Evolutionary conservation across 1,140 invertebrate species (phyloP).

Genomic region (Microplitis demolitor): DNA sequence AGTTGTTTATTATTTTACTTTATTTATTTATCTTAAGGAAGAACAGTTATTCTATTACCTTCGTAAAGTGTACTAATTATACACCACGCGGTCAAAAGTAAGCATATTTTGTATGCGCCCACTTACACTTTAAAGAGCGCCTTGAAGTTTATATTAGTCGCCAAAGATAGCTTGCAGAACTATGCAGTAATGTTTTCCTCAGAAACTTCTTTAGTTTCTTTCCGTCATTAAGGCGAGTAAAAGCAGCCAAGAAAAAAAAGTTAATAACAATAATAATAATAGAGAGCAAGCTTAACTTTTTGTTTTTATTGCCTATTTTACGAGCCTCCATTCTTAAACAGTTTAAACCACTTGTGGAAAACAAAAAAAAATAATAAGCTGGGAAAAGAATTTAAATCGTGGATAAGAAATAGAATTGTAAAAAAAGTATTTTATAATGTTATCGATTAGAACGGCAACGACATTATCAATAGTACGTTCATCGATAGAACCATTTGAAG

Average conservation of each 20-base stretch:
- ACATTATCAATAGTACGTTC: constrained; percentile 40
- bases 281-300: not conserved
- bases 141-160: constrained; percentile 56
- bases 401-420: too few species aligned
- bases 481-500: constrained; percentile 31
- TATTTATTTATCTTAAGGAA: too few species aligned
- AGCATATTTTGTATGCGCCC: constrained; percentile 24
- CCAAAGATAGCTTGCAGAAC: constrained; percentile 42
- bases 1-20: too few species aligned
- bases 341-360: not conserved
- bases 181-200: constrained; percentile 39
- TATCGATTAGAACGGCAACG: constrained; percentile 46
- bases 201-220: not conserved
- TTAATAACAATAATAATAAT: not conserved
- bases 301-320: not conserved
- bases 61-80: constrained; percentile 54
- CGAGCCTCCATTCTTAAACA: not conserved
- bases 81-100: constrained; percentile 25
- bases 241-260: not conserved
- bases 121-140: constrained; percentile 38
- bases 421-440: constrained; percentile 32
- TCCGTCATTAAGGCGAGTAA: not conserved
- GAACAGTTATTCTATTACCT: constrained; percentile 23
- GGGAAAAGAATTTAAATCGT: not conserved
- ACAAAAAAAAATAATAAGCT: not conserved